Percentiles rank a stretch among this genome's conserved stretches.
Conservation (phyloP, 2,797 vertebrate species). For the Erethizon dorsatum region DNA sequence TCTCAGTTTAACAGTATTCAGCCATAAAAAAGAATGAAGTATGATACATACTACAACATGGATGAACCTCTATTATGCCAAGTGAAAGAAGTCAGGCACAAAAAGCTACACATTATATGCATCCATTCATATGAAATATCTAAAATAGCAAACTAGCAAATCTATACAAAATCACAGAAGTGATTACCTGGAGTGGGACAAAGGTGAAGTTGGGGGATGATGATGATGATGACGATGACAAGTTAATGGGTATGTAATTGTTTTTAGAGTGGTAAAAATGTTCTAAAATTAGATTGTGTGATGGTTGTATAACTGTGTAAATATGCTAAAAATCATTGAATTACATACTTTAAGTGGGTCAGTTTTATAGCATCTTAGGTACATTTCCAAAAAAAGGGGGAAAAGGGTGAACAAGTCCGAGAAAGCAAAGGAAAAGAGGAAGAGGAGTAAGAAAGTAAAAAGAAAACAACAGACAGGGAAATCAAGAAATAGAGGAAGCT, state of each 20-base stretch:
- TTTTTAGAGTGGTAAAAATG: neutral
- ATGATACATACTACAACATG: neutral
- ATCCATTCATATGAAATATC: neutral
- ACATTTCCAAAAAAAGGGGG: neutral
- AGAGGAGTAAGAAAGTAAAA: neutral
- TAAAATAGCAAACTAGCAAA: neutral
- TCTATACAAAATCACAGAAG: neutral
- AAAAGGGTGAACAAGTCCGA: neutral
- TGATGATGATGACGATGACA: neutral
- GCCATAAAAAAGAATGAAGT: neutral
- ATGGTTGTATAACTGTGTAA: neutral
- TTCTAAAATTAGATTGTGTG: constrained; percentile 14
- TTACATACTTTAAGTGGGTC: neutral
- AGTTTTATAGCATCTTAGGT: neutral
- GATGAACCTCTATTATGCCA: neutral
- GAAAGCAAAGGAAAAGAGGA: neutral
- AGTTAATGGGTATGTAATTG: neutral
- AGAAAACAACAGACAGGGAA: neutral
- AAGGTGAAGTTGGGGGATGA: neutral
- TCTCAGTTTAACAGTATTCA: neutral
- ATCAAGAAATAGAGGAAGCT: neutral
- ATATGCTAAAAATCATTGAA: constrained; percentile 2
- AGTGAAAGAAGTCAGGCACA: neutral
- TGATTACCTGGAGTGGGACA: neutral
- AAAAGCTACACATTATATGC: neutral